Evolutionary conservation across 2,888 invertebrate species (phyloP), one percentile per base, ranked within the genome.

Genomic region (Apotomis betuletana): DNA sequence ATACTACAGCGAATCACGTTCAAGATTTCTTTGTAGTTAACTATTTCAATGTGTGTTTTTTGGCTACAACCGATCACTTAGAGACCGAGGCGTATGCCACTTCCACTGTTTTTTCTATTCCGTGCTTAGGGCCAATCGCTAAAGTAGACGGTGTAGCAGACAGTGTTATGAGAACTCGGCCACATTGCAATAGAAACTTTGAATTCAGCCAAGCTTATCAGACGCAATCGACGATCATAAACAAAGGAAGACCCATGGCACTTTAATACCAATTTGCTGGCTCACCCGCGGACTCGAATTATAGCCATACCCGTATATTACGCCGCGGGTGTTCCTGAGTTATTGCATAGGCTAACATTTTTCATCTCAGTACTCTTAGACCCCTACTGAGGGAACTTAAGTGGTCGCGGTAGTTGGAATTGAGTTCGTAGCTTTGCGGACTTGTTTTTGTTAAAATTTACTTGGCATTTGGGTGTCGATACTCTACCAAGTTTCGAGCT

Each of bases 271-370:
- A 67, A 71, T 71, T 71, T 71, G 70, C 64, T 65, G 58, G 70
- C 52, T 52, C 70, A 44, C 70, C 64, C 64, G 64, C 54, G 15
- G 46, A 75, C 79, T 77, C 68, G 75, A 55, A 60, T 59, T 70
- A 64, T 60, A 10, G 44, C 36, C 70, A 49, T 59, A 63, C 63
- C 67, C 67, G 27, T 64, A 64, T 67, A 67, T 67, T 67, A 71
- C 46, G 61, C 71, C 61, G 12, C 71, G 71, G 71, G 71, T 72
- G 71, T 51, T 12, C 67, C 44, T 52, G 67, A 71, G 67, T 71
- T 71, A 71, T 72, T 68, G 63, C 57, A 60, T 60, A 62, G 67
- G 27, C 67, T 44, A 67, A 38, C 67, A 68, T 72, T 72, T 72
- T 72, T 72, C 72, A 72, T 72, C 70, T 58, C 36, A 63, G 68